A percentile compares a stretch with the other conserved stretches of the same genome.
Evolutionary conservation across 1,140 invertebrate genomes (phyloP).

Genomic region (Pemphigus obesinymphae): DNA sequence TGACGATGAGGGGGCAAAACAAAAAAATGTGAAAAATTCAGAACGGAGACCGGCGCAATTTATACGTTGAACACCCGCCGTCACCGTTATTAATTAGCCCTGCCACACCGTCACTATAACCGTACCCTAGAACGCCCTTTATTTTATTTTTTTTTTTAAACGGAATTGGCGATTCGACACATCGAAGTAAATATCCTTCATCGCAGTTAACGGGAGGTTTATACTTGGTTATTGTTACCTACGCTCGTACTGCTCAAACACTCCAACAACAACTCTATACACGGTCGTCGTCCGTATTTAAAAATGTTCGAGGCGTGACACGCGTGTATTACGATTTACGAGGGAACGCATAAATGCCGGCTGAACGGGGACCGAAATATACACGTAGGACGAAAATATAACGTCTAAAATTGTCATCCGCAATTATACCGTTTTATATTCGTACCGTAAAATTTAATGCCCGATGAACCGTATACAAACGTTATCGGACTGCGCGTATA

Average conservation of each 20-base stretch:
- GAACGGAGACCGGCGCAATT: background rate
- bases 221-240: too few species aligned
- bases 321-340: background rate
- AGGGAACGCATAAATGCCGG: background rate
- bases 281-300: background rate
- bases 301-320: background rate
- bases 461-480: too few species aligned
- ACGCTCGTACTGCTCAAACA: too few species aligned
- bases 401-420: too few species aligned
- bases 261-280: background rate
- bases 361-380: too few species aligned
- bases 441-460: too few species aligned
- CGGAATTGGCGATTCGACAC: slow-evolving; percentile 10
- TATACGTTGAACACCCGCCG: background rate
- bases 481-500: too few species aligned
- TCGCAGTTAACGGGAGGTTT: background rate
- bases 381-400: too few species aligned
- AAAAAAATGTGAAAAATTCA: background rate
- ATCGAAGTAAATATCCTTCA: background rate
- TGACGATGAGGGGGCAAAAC: background rate
- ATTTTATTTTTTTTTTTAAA: background rate
- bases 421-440: too few species aligned
- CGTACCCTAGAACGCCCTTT: background rate
- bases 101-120: background rate
- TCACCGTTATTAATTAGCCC: slow-evolving; percentile 6